Evolutionary conservation across 2,113 vertebrate genomes (phyloP).

Genomic region (Pelvicachromis taeniatus): DNA sequence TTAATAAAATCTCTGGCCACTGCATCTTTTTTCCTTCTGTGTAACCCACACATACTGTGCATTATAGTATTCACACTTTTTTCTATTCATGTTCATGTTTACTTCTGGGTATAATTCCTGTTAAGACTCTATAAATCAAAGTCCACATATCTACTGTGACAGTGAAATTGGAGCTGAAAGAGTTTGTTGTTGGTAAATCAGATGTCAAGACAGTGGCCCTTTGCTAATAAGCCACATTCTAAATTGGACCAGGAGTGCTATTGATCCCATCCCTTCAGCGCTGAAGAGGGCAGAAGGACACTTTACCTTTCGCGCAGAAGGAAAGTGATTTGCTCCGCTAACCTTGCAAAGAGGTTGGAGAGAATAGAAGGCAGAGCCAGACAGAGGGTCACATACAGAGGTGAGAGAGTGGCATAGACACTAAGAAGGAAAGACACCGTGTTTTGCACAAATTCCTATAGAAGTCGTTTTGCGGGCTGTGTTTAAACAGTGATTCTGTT

Average conservation of each 20-base stretch:
- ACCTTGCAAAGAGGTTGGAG: slow-evolving; percentile 5
- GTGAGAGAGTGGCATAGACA: neutral
- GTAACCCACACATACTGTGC: neutral
- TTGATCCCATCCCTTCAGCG: slow-evolving; percentile 29
- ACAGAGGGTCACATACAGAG: neutral
- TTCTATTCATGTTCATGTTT: neutral
- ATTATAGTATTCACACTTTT: neutral
- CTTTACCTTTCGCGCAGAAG: neutral
- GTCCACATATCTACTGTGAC: neutral
- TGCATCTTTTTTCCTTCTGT: neutral
- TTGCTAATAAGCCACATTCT: neutral
- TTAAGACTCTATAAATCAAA: neutral
- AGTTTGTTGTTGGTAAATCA: neutral
- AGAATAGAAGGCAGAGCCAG: neutral
- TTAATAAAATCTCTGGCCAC: neutral
- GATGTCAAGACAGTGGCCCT: neutral
- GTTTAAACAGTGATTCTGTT: neutral
- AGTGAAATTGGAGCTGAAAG: neutral
- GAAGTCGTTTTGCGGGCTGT: neutral
- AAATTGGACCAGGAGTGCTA: slow-evolving; percentile 27
- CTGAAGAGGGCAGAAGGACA: slow-evolving; percentile 17
- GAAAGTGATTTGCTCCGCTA: slow-evolving; percentile 24
- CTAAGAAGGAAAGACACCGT: neutral
- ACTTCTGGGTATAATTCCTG: neutral
- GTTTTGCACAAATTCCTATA: neutral